phyloP scores from a whole-genome alignment of 1,140 invertebrate genomes.

The Drosophila pandora region DNA sequence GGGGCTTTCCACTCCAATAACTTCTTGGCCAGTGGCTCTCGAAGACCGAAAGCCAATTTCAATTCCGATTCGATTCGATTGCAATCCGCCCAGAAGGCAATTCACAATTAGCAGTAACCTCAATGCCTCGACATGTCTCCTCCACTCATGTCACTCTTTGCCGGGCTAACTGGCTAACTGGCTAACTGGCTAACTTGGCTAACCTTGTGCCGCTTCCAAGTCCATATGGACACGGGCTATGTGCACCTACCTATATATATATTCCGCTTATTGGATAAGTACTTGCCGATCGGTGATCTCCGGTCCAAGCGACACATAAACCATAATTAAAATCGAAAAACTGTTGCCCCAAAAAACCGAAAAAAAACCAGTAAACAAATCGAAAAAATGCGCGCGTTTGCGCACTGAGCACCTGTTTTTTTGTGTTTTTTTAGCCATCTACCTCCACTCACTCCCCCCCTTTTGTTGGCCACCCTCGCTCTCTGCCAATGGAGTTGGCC shows the following conservation, averaged over 20 bases:
- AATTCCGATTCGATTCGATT: conserved; percentile 16
- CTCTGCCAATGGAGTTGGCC: conserved; percentile 28
- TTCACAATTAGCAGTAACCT: conserved; percentile 51
- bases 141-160: conserved; percentile 39
- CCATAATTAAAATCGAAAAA: conserved; percentile 71
- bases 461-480: conserved; percentile 2
- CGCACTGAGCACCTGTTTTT: conserved; percentile 70
- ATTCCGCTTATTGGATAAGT: conserved; percentile 36
- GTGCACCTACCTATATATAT: conserved; percentile 2
- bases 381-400: conserved; percentile 57
- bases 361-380: conserved; percentile 56
- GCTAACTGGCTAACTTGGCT: conserved; percentile 15
- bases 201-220: conserved; percentile 51
- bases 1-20: conserved; percentile 50
- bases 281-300: conserved; percentile 35
- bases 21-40: conserved; percentile 32
- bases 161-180: neutral
- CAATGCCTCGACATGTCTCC: conserved; percentile 43
- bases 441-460: neutral
- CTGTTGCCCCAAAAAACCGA: conserved; percentile 62
- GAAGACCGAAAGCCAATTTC: conserved; percentile 13
- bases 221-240: conserved; percentile 21
- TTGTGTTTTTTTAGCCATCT: conserved; percentile 3
- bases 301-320: conserved; percentile 62
- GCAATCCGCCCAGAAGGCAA: conserved; percentile 50